Percentiles rank a stretch among this genome's conserved stretches.
phyloP scores from a whole-genome alignment of 2,888 invertebrate species.

The Drosophila kanekoi region DNA sequence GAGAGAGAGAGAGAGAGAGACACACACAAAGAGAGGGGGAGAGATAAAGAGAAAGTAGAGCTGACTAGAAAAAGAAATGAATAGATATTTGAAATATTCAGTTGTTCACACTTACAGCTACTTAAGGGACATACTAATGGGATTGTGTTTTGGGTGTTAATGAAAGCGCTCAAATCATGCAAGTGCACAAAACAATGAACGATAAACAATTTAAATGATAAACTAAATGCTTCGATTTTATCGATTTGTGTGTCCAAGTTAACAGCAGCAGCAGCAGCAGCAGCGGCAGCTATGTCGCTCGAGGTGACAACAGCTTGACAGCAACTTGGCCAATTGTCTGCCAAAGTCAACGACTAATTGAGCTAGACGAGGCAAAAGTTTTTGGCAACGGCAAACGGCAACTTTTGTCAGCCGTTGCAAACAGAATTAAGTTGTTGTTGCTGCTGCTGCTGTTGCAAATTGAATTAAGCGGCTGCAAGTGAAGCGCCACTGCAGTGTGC shows the following conservation, averaged over 20 bases:
- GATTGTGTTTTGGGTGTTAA: constrained; percentile 4
- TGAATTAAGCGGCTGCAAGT: constrained; percentile 58
- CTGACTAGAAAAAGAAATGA: constrained; percentile 35
- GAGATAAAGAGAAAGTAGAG: constrained; percentile 12
- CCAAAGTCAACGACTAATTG: constrained; percentile 46
- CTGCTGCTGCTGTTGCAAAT: constrained; percentile 33
- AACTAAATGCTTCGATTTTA: constrained; percentile 21
- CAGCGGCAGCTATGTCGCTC: neutral
- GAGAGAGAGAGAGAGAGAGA: constrained; percentile 24
- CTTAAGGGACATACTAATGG: constrained; percentile 6
- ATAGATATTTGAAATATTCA: constrained; percentile 15
- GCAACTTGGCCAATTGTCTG: constrained; percentile 53
- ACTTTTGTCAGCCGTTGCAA: constrained; percentile 48
- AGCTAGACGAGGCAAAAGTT: constrained; percentile 39
- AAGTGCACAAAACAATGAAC: constrained; percentile 11
- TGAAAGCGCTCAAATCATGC: constrained; percentile 41
- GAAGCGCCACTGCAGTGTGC: constrained; percentile 46
- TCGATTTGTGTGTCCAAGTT: constrained; percentile 6
- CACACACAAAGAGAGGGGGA: constrained; percentile 12
- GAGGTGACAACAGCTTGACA: constrained; percentile 27
- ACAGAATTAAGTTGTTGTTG: constrained; percentile 45
- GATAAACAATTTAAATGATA: constrained; percentile 20
- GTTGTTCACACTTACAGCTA: constrained; percentile 40
- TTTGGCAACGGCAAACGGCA: constrained; percentile 35
- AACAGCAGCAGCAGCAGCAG: neutral